Evolutionary conservation across 2,113 vertebrate genomes (phyloP).

Genomic region (Oostethus manadensis): DNA sequence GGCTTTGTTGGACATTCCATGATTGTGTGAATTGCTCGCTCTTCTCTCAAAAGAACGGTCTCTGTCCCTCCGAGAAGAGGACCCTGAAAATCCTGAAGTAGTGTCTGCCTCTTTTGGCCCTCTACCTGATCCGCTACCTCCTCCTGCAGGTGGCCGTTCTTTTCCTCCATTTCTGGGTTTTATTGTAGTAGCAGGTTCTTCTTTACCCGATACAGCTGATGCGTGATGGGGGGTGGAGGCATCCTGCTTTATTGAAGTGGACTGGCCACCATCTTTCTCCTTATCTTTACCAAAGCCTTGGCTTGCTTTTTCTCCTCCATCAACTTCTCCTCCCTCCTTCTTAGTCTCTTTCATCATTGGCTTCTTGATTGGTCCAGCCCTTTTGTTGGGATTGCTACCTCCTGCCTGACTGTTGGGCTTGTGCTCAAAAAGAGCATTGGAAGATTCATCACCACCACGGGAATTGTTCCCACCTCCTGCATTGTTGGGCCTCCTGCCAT

Average conservation of each 20-base stretch:
- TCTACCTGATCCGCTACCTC: constrained; percentile 46
- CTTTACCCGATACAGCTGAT: constrained; percentile 51
- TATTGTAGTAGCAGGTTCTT: constrained; percentile 45
- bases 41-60: constrained; percentile 78
- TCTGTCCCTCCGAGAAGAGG: constrained; percentile 64
- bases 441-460: constrained; percentile 62
- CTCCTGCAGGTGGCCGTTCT: constrained; percentile 55
- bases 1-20: constrained; percentile 57
- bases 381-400: constrained; percentile 58
- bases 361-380: constrained; percentile 83
- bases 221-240: constrained; percentile 46
- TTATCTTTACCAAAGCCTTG: constrained; percentile 67
- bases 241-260: constrained; percentile 56
- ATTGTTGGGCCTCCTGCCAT: constrained; percentile 68
- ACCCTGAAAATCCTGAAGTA: constrained; percentile 52
- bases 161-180: constrained; percentile 69
- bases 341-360: constrained; percentile 71
- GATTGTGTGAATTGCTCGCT: constrained; percentile 47
- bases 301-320: constrained; percentile 63
- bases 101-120: constrained; percentile 65
- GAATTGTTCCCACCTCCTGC: constrained; percentile 54
- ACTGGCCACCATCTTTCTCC: constrained; percentile 64
- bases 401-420: constrained; percentile 59
- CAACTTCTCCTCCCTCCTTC: constrained; percentile 62
- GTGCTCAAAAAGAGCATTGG: constrained; percentile 49